phyloP scores from a whole-genome alignment of 1,140 invertebrate species.

The Drosophila carrolli region DNA sequence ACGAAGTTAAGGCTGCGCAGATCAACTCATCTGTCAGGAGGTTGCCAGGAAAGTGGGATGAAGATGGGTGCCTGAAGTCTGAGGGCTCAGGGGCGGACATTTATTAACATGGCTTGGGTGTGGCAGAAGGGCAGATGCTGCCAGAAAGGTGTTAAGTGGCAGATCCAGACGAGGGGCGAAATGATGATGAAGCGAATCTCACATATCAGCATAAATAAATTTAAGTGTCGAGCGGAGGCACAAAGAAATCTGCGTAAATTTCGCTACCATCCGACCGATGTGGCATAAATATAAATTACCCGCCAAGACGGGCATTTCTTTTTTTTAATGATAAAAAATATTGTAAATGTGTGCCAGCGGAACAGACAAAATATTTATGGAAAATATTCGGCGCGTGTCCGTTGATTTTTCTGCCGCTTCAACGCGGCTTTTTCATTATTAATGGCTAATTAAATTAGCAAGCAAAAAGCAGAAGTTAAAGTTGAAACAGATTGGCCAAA shows the following conservation, averaged over 20 bases:
- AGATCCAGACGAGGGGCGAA: slow-evolving; percentile 31
- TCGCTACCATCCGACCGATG: slow-evolving; percentile 50
- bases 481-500: slow-evolving; percentile 12
- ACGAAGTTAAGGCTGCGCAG: slow-evolving; percentile 50
- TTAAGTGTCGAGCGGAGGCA: slow-evolving; percentile 38
- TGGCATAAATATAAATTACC: slow-evolving; percentile 59
- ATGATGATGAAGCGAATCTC: slow-evolving; percentile 76
- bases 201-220: slow-evolving; percentile 62
- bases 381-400: slow-evolving; percentile 56
- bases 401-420: slow-evolving; percentile 8
- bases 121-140: slow-evolving; percentile 28
- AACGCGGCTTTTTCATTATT: slow-evolving; percentile 42
- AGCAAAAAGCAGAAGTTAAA: slow-evolving; percentile 18
- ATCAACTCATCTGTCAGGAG: slow-evolving; percentile 58
- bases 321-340: slow-evolving; percentile 45
- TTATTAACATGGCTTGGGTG: slow-evolving; percentile 74
- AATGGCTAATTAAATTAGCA: slow-evolving; percentile 77
- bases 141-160: slow-evolving; percentile 52
- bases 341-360: slow-evolving; percentile 10
- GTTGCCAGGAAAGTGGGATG: slow-evolving; percentile 3
- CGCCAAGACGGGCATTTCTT: slow-evolving; percentile 6
- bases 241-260: slow-evolving; percentile 76
- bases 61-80: background rate
- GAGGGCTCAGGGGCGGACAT: slow-evolving; percentile 29
- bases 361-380: slow-evolving; percentile 60